A percentile compares a stretch with the other conserved stretches of the same genome.
Conservation (phyloP, 1,140 invertebrate genomes). For the Halyomorpha halys region DNA sequence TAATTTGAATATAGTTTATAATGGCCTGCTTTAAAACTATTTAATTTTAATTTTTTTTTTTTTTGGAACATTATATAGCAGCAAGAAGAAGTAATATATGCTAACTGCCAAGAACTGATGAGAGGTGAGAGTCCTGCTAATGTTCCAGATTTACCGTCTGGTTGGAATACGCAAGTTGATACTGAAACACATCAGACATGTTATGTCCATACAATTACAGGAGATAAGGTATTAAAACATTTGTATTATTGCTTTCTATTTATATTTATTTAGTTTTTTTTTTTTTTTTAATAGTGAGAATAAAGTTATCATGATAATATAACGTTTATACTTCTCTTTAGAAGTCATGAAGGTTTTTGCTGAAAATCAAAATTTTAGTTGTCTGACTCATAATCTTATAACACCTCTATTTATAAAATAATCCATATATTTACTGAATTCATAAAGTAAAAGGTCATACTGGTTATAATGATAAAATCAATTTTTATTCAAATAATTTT, state of each 20-base stretch:
- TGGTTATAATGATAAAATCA: no score
- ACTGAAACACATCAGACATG: constrained; percentile 32
- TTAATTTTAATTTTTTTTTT: no score
- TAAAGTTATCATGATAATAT: neutral
- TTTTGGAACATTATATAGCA: neutral
- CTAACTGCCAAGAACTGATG: constrained; percentile 22
- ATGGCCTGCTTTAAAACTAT: no score
- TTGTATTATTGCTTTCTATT: no score
- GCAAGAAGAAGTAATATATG: constrained; percentile 26
- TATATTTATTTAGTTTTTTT: neutral
- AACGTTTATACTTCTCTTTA: neutral
- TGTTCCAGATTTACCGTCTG: constrained; percentile 29
- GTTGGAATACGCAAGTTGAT: constrained; percentile 35
- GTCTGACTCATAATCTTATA: no score
- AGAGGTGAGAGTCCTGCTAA: neutral
- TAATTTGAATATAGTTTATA: no score
- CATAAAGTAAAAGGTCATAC: no score
- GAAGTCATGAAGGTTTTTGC: no score
- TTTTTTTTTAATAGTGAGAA: neutral
- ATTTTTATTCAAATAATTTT: no score
- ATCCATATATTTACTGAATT: no score
- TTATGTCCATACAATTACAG: constrained; percentile 34
- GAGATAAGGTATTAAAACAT: constrained; percentile 37
- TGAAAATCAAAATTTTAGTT: no score
- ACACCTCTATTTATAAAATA: no score